phyloP scores from a whole-genome alignment of 2,113 vertebrate genomes.

The Uria aalge region DNA sequence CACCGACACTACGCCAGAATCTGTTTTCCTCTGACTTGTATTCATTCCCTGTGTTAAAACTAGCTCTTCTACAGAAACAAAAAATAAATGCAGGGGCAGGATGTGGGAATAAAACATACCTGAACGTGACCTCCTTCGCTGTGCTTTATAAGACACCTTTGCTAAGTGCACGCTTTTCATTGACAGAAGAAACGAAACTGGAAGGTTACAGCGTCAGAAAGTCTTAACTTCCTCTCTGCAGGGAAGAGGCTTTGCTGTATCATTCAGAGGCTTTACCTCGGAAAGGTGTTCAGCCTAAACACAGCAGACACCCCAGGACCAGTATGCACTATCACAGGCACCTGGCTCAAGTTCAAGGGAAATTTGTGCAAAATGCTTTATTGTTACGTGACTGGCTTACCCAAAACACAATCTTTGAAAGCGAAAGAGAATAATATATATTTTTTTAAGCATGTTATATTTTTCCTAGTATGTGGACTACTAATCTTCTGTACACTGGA shows the following conservation, averaged over 20 bases:
- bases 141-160: neutral
- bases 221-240: neutral
- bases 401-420: neutral
- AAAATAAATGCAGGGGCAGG: neutral
- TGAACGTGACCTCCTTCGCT: neutral
- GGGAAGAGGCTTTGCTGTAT: neutral
- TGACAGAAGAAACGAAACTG: neutral
- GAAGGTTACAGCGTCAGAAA: neutral
- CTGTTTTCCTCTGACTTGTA: neutral
- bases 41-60: neutral
- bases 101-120: neutral
- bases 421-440: neutral
- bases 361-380: neutral
- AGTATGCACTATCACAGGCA: no score
- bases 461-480: neutral
- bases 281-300: rapidly evolving
- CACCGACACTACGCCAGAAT: rapidly evolving
- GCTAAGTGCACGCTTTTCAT: rapidly evolving
- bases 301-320: neutral
- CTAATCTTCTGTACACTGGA: neutral
- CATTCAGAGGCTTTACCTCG: neutral
- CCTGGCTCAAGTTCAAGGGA: neutral
- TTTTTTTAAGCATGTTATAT: no score
- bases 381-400: neutral
- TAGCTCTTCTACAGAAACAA: neutral